Percentiles rank a stretch among this genome's conserved stretches.
Evolutionary conservation across 2,888 invertebrate genomes (phyloP).

Genomic region (Gisinianus flammeolus): DNA sequence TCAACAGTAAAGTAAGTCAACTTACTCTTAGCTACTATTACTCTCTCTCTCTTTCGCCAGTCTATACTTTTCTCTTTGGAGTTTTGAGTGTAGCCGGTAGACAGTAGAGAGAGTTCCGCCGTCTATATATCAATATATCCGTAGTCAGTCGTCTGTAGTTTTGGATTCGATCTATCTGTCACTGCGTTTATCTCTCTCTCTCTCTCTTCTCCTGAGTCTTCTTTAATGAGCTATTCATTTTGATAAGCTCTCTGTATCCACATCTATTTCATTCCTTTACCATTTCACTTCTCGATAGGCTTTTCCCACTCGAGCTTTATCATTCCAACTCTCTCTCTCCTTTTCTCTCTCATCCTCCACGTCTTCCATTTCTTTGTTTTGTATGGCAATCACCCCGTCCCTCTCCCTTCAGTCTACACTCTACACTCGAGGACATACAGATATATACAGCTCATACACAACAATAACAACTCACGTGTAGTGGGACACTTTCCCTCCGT

Average conservation of each 20-base stretch:
- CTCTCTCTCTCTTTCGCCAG: constrained; percentile 17
- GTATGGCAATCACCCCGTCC: too few species aligned
- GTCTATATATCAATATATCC: too few species aligned
- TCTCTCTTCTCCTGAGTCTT: constrained; percentile 27
- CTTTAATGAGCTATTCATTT: constrained; percentile 52
- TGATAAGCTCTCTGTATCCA: constrained; percentile 33
- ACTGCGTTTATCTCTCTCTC: neutral
- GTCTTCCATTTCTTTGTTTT: neutral
- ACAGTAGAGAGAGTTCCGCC: neutral
- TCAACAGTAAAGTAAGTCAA: constrained; percentile 27
- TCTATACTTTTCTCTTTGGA: neutral
- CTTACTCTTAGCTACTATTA: constrained; percentile 12
- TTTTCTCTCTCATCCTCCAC: neutral
- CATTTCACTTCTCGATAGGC: neutral
- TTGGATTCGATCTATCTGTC: constrained; percentile 1
- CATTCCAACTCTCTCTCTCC: neutral
- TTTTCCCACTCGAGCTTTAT: constrained; percentile 3
- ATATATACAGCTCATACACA: too few species aligned
- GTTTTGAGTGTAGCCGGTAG: neutral
- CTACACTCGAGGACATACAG: neutral
- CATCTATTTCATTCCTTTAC: neutral
- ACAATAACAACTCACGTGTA: too few species aligned
- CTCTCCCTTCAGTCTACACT: neutral
- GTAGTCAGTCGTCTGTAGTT: too few species aligned
- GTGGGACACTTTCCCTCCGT: too few species aligned